Evolutionary conservation across 2,797 vertebrate species (phyloP), one percentile per base, ranked within the genome.

Genomic region (Propithecus deckenii): DNA sequence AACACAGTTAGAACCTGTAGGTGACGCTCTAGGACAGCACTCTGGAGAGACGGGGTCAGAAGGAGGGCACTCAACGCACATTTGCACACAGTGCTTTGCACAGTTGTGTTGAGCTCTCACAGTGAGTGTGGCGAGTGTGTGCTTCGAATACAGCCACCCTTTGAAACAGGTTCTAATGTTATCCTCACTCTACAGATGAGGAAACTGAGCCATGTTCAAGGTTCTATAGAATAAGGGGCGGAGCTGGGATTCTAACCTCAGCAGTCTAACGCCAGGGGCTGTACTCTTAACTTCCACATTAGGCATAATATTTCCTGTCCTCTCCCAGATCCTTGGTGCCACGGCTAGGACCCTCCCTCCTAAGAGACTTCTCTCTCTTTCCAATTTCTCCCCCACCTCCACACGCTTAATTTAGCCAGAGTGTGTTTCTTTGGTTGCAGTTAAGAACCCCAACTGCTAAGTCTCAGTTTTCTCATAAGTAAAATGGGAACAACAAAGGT

Each of bases 21-120:
- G 12, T 11, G n/a, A 43, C 72, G 38, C 14, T 52, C 48, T 46
- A 59, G 79, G 48, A 48, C n/a, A 11, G 41, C 46, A 3, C 2
- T 41, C 38, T 32, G 14, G 22, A 38, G 9, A 46, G 18, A 57
- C 1, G 6, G 7, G 1, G 7, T 17, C 5, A 0, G 1, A 0
- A 50, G 41, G 14, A 30, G 15, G 28, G 14, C 8, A 41, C 11
- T 13, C 15, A 72, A 80, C 89, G 35, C 63, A 67, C 13, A 11
- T 18, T 23, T 61, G 15, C 48, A 30, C 0, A 14, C 3, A 20
- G 41, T 32, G 63, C 74, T 89, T 72, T 38, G 11, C 17, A 13
- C 52, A 22, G 0, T 22, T 41, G 14, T n/a, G 18, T 7, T 41
- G 35, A 20, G 46, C 30, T 65, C 76, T 41, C 38, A 14, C 2